phyloP scores from a whole-genome alignment of 2,888 invertebrate species.

The Nomada goodeniana region DNA sequence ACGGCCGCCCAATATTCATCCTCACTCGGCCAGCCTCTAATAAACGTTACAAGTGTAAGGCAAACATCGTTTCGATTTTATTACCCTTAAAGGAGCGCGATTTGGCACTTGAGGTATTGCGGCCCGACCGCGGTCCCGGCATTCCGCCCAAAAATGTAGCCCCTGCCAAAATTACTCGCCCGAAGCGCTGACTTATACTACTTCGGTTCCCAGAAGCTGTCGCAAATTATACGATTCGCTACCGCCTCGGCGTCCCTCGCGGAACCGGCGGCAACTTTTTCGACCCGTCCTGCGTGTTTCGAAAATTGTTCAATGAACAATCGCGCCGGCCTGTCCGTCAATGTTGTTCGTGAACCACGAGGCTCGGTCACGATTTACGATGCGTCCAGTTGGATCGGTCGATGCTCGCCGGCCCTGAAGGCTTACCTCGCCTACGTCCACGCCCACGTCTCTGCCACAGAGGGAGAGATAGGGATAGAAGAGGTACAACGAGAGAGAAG shows the following conservation, averaged over 20 bases:
- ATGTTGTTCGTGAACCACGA: constrained; percentile 37
- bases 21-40: too few relatives aligned
- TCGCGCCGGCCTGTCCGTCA: constrained; percentile 54
- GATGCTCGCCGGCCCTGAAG: constrained; percentile 72
- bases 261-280: too few relatives aligned
- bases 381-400: constrained; percentile 68
- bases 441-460: constrained; percentile 68
- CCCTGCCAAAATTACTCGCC: not conserved
- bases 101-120: too few relatives aligned
- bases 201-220: constrained; percentile 11
- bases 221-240: not conserved
- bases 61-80: too few relatives aligned
- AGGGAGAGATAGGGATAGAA: constrained; percentile 28
- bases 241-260: not conserved
- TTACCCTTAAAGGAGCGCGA: too few relatives aligned
- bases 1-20: too few relatives aligned
- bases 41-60: too few relatives aligned
- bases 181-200: constrained; percentile 25
- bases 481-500: constrained; percentile 21
- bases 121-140: too few relatives aligned
- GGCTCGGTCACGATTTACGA: constrained; percentile 64
- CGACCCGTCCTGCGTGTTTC: not conserved
- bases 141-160: not conserved
- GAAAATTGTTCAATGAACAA: constrained; percentile 36
- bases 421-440: constrained; percentile 74